Evolutionary conservation across 2,888 invertebrate species (phyloP).

Genomic region (Cerceris ruficornis): DNA sequence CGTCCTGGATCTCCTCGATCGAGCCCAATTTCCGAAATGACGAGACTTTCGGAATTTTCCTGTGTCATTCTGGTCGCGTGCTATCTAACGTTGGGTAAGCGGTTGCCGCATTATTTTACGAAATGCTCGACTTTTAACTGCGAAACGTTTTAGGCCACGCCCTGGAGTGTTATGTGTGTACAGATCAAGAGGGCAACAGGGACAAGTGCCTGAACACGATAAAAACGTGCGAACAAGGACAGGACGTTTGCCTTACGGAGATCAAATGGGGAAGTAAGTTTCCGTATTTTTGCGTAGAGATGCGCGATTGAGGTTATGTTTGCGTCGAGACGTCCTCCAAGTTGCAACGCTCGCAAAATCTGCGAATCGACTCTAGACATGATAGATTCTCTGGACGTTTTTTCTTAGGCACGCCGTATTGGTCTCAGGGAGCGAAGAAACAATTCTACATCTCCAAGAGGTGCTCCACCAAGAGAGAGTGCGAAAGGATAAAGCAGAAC

Average conservation of each 20-base stretch:
- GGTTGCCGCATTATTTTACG: background rate
- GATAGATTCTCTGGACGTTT: background rate
- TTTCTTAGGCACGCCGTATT: slow-evolving; percentile 91
- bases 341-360: background rate
- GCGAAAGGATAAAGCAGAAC: slow-evolving; percentile 87
- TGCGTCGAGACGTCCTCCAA: background rate
- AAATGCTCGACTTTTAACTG: background rate
- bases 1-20: background rate
- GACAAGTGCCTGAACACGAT: slow-evolving; percentile 97
- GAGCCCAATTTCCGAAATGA: slow-evolving; percentile 3
- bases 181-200: slow-evolving; percentile 94
- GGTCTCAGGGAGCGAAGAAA: slow-evolving; percentile 95
- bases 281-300: background rate
- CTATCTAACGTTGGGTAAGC: slow-evolving; percentile 44
- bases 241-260: slow-evolving; percentile 94
- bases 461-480: slow-evolving; percentile 92
- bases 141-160: slow-evolving; percentile 83
- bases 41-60: slow-evolving; percentile 13
- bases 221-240: slow-evolving; percentile 92
- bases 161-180: slow-evolving; percentile 97
- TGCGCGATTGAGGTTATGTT: slow-evolving; percentile 54
- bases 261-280: slow-evolving; percentile 94
- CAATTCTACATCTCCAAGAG: slow-evolving; percentile 96
- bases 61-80: slow-evolving; percentile 11
- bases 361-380: background rate